phyloP scores from a whole-genome alignment of 1,140 invertebrate species.

The Gonioctena quinquepunctata region DNA sequence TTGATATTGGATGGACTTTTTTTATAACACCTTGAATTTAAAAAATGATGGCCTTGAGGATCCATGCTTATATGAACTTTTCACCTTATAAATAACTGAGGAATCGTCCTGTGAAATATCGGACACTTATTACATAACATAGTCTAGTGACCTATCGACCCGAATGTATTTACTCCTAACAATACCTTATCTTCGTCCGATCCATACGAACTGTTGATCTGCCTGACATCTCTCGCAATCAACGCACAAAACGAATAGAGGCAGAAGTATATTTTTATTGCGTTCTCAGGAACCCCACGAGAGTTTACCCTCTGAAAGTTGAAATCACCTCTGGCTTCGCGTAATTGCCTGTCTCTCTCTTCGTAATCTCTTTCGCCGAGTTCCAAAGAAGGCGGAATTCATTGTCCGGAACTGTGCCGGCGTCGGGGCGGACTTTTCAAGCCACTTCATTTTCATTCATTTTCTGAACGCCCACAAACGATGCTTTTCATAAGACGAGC shows the following conservation, averaged over 20 bases:
- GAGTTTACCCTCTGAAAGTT: not conserved
- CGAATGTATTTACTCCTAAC: too few relatives aligned
- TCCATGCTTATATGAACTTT: too few relatives aligned
- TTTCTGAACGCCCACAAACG: not conserved
- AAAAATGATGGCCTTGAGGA: too few relatives aligned
- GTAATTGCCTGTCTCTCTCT: not conserved
- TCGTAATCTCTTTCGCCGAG: not conserved
- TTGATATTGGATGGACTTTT: too few relatives aligned
- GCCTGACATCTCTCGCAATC: too few relatives aligned
- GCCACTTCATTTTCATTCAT: not conserved
- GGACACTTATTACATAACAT: too few relatives aligned
- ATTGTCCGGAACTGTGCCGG: not conserved
- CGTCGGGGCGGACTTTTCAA: not conserved
- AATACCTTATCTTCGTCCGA: too few relatives aligned
- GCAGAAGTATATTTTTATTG: not conserved
- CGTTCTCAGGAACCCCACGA: not conserved
- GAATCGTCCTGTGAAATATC: too few relatives aligned
- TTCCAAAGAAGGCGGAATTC: not conserved
- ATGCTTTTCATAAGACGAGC: not conserved
- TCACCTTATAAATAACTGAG: too few relatives aligned
- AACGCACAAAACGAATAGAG: not conserved
- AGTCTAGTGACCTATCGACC: too few relatives aligned
- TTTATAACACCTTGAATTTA: too few relatives aligned
- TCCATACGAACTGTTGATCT: too few relatives aligned
- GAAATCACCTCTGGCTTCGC: not conserved